Evolutionary conservation across 2,113 vertebrate species (phyloP).

Genomic region (Bufo bufo): DNA sequence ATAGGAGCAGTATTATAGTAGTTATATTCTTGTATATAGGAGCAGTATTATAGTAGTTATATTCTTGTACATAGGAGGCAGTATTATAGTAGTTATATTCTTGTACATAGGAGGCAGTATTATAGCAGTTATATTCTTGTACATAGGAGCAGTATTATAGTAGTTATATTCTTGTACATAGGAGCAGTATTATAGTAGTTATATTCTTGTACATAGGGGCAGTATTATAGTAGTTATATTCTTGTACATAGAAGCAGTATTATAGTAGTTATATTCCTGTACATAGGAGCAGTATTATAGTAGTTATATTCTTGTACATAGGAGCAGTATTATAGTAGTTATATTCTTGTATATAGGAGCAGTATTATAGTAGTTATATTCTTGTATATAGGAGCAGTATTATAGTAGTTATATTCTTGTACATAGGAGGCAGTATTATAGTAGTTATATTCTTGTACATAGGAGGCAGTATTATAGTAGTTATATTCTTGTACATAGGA

Average conservation of each 20-base stretch:
- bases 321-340: background rate
- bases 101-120: background rate
- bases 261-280: slow-evolving; percentile 10
- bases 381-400: background rate
- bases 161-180: slow-evolving; percentile 10
- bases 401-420: background rate
- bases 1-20: too few relatives aligned
- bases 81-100: slow-evolving; percentile 5
- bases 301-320: slow-evolving; percentile 10
- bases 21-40: too few relatives aligned
- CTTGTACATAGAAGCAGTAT: background rate
- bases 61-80: background rate
- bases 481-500: slow-evolving; percentile 1
- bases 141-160: background rate
- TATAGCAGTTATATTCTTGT: slow-evolving; percentile 6
- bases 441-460: background rate
- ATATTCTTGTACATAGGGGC: background rate
- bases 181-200: background rate
- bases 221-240: slow-evolving; percentile 6
- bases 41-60: background rate
- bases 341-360: background rate
- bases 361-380: slow-evolving; percentile 14
- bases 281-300: background rate
- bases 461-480: background rate
- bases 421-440: background rate